Evolutionary conservation across 2,113 vertebrate genomes (phyloP).

Genomic region (Chaetodon trifascialis): DNA sequence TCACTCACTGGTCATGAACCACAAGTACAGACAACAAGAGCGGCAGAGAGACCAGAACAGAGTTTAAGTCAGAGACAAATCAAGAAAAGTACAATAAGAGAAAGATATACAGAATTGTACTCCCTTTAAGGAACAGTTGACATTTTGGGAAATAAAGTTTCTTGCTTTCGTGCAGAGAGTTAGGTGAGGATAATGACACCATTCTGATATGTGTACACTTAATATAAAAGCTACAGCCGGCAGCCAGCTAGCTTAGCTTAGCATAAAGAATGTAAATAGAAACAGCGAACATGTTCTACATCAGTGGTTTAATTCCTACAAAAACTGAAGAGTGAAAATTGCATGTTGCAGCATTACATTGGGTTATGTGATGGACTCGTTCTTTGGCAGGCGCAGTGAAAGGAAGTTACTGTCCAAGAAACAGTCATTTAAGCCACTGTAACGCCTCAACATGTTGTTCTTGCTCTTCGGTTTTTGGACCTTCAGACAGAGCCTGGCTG

Average conservation of each 20-base stretch:
- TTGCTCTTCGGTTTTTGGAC: background rate
- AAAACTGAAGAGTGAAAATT: background rate
- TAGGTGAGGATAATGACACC: background rate
- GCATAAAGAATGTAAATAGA: too few species aligned
- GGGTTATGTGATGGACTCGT: too few species aligned
- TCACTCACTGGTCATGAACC: conserved; percentile 48
- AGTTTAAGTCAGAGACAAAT: background rate
- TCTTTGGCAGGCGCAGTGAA: too few species aligned
- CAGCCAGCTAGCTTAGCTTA: too few species aligned
- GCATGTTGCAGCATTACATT: background rate
- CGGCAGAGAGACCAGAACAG: background rate
- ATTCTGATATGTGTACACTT: background rate
- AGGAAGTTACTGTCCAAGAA: too few species aligned
- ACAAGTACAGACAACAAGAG: background rate
- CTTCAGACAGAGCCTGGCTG: background rate
- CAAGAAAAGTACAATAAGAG: background rate
- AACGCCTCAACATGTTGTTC: background rate
- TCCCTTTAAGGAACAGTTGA: background rate
- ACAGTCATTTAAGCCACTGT: too few species aligned
- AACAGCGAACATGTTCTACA: too few species aligned
- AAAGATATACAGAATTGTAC: background rate
- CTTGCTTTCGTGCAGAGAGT: background rate
- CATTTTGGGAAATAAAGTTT: background rate
- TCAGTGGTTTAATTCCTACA: background rate
- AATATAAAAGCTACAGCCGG: background rate